Evolutionary conservation across 2,113 vertebrate species (phyloP).

Genomic region (Hiodon tergisus): DNA sequence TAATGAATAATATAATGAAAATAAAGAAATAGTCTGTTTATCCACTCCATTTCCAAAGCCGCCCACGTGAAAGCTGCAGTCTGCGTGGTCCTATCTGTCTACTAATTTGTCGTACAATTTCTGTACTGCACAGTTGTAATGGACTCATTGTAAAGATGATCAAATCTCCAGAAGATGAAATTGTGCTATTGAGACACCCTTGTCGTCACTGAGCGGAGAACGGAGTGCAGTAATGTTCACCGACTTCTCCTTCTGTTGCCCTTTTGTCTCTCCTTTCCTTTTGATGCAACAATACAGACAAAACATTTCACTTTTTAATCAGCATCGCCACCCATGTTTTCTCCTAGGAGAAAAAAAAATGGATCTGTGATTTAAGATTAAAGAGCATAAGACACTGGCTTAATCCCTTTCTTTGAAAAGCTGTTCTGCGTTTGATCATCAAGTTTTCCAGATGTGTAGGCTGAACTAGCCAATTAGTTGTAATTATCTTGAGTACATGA

Average conservation of each 20-base stretch:
- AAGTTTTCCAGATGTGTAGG: conserved; percentile 19
- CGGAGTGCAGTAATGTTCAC: neutral
- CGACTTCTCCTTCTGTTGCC: neutral
- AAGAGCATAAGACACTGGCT: neutral
- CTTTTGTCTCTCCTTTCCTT: neutral
- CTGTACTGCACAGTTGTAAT: too few species aligned
- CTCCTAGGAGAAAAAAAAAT: neutral
- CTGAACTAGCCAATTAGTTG: conserved; percentile 35
- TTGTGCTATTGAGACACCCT: neutral
- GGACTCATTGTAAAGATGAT: neutral
- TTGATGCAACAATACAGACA: neutral
- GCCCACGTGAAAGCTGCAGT: too few species aligned
- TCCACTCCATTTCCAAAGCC: too few species aligned
- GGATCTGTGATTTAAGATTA: neutral
- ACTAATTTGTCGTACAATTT: too few species aligned
- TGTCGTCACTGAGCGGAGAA: neutral
- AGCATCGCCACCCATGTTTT: neutral
- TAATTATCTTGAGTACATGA: conserved; percentile 35
- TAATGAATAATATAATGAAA: too few species aligned
- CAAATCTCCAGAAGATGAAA: neutral
- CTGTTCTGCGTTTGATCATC: conserved; percentile 15
- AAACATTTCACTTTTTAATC: neutral
- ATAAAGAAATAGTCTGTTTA: too few species aligned
- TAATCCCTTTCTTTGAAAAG: neutral
- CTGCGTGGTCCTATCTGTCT: too few species aligned